Conservation (phyloP, 1,140 invertebrate genomes). For the Aphelenchoides fujianensis region DNA sequence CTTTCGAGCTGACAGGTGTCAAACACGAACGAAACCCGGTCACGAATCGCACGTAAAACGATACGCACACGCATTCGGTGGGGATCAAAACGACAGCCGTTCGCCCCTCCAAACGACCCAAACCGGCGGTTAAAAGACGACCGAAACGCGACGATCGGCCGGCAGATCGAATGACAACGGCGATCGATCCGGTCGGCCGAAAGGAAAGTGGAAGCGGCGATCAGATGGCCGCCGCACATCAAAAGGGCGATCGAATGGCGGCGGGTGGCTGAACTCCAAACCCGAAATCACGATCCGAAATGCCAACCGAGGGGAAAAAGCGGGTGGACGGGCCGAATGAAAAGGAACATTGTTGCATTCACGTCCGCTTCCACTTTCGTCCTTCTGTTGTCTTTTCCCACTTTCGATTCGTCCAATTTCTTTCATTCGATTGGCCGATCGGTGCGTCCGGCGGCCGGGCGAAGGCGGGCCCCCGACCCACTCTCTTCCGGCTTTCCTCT, state of each 20-base stretch:
- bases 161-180: background rate
- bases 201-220: no score
- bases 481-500: no score
- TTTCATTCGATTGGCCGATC: constrained; percentile 1
- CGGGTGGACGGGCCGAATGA: no score
- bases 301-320: no score
- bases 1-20: background rate
- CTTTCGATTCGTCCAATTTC: background rate
- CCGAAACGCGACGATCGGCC: background rate
- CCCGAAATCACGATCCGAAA: no score
- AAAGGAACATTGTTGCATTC: constrained; percentile 5
- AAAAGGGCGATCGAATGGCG: no score
- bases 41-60: background rate
- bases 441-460: background rate
- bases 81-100: background rate
- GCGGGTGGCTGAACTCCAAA: no score
- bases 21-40: background rate
- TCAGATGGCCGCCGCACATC: no score
- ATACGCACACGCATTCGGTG: background rate
- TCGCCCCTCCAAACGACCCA: background rate
- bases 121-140: background rate
- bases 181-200: background rate
- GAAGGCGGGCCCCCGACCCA: background rate
- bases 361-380: background rate
- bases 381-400: background rate